Base-by-base conservation (phyloP, 2,113 vertebrate genomes). In the Podilymbus podiceps region DNA sequence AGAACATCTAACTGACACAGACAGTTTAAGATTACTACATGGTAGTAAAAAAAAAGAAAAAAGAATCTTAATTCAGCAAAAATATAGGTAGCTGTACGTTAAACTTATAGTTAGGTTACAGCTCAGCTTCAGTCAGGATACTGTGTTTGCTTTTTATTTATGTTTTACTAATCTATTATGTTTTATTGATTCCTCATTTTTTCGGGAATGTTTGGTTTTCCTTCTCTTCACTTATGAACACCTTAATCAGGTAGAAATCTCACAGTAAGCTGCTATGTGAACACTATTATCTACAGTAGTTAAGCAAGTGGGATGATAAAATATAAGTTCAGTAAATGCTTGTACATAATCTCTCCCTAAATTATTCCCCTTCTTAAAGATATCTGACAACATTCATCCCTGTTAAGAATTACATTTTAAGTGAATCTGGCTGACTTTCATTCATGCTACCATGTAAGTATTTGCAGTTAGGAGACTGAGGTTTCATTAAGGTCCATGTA, bases 11-110 rank as follows among this genome's bases (percentile, higher is more conserved):
- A 89, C 62, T 86, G 92, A 93, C 94, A 95, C 40, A 85, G 31
- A 67, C 38, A 85, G 68, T 89, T 82, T 79, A 96, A 85, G 89
- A 93, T 82, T 97, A 98, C 97, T 95, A 98, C 95, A 97, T 93
- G 84, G 88, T 88, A 97, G 95, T 96, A 98, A 94, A 94, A 96
- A 95, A 59, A 71, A 22, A 12, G 14, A 60, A 15, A 80, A 79
- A 79, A 93, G 91, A 95, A 68, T 84, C 91, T 91, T 95, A 95
- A 93, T 71, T 93, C 88, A 85, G 88, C 73, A 95, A 96, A 96
- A 93, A 88, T 79, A 88, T 59, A 92, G 30, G 89, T 72, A 92
- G 91, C 83, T 80, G 80, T 88, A 93, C 77, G 88, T 82, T 89
- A 94, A 82, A 94, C 22, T 85, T 25, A 91, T 73, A 77, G 62